Conservation (phyloP, 2,113 vertebrate genomes). For the Calidris pugnax region DNA sequence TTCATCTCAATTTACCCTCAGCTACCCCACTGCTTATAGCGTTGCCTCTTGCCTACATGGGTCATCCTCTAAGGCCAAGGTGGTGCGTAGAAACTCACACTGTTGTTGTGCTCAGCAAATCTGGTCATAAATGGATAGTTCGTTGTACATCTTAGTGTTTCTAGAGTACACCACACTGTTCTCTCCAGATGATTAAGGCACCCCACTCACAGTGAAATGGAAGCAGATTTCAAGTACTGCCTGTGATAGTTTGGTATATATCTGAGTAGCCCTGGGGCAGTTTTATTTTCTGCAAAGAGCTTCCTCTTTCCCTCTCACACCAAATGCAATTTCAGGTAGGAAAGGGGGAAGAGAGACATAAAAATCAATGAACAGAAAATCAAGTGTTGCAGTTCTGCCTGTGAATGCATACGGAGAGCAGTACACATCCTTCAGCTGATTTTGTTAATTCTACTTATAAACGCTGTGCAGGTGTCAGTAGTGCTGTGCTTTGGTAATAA, state of each 20-base stretch:
- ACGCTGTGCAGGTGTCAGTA: not conserved
- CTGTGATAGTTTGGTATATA: not conserved
- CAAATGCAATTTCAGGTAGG: not conserved
- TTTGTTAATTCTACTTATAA: not conserved
- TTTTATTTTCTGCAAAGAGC: not conserved
- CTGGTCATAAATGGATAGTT: not conserved
- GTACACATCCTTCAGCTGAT: not conserved
- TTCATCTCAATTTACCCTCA: not conserved
- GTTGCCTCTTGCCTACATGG: not conserved
- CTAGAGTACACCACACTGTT: not conserved
- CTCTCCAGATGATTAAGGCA: not conserved
- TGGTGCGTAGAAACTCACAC: not conserved
- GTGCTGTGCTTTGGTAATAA: not conserved
- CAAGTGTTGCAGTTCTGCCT: not conserved
- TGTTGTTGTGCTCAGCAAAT: not conserved
- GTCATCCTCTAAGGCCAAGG: not conserved
- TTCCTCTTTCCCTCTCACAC: not conserved
- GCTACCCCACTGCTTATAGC: not conserved
- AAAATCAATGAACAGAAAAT: not conserved
- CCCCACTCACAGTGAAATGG: rapidly evolving
- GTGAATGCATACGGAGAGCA: not conserved
- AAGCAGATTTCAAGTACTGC: not conserved
- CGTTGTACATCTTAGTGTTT: not conserved
- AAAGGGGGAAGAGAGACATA: not conserved
- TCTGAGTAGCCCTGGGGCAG: not conserved